Evolutionary conservation across 2,113 vertebrate genomes (phyloP).

Genomic region (Gymnogyps californianus): DNA sequence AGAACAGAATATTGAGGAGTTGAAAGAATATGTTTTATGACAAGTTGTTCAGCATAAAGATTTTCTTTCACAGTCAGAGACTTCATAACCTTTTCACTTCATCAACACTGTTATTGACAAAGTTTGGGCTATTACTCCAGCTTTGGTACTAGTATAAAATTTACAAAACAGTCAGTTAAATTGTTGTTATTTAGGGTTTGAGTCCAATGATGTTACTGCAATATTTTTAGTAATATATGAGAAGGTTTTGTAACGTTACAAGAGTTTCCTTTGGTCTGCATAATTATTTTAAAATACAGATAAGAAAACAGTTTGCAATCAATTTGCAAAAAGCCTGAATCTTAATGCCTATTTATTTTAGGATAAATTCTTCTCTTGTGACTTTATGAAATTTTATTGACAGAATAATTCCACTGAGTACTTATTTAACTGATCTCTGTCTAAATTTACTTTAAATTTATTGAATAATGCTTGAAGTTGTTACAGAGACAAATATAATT

Average conservation of each 20-base stretch:
- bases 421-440: not conserved
- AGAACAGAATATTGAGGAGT: not conserved
- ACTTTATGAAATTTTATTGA: not conserved
- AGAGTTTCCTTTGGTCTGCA: not conserved
- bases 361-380: not conserved
- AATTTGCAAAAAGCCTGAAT: not conserved
- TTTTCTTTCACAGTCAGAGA: not conserved
- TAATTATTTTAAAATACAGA: not conserved
- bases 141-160: not conserved
- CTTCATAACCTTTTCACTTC: not conserved
- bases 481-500: not conserved
- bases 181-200: not conserved
- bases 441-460: not conserved
- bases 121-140: not conserved
- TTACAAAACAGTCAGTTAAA: not conserved
- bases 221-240: accelerated
- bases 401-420: not conserved
- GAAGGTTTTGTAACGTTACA: not conserved
- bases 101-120: not conserved
- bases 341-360: not conserved
- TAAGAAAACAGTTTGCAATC: not conserved
- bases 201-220: not conserved
- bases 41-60: too few relatives aligned
- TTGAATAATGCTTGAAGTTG: not conserved
- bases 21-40: not conserved